phyloP scores from a whole-genome alignment of 2,797 vertebrate genomes.

The Lepus oiostolus region DNA sequence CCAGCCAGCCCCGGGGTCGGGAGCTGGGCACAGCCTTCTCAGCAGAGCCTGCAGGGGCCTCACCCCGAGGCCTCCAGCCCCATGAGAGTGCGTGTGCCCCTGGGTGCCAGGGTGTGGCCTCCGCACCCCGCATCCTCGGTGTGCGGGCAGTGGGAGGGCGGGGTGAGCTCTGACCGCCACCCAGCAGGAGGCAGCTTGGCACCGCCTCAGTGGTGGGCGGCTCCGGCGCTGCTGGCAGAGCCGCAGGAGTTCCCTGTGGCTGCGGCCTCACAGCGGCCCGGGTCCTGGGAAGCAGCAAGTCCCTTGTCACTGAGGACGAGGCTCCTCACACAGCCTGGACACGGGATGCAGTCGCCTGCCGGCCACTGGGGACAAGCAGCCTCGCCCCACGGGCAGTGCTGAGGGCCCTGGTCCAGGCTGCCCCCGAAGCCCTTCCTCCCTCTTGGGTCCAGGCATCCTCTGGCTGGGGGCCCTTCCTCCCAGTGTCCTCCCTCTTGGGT shows the following conservation, averaged over 20 bases:
- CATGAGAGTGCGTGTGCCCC: accelerated
- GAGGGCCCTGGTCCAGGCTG: too few species aligned
- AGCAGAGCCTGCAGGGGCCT: accelerated
- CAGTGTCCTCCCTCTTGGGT: neutral
- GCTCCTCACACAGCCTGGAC: too few species aligned
- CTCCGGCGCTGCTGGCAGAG: too few species aligned
- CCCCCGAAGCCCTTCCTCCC: neutral
- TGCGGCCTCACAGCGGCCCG: neutral
- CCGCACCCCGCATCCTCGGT: neutral
- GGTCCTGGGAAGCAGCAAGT: neutral
- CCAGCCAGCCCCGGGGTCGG: neutral
- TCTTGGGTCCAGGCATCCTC: too few species aligned
- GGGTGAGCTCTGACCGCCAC: neutral
- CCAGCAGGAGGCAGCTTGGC: too few species aligned
- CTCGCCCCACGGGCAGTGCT: neutral
- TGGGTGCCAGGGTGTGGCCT: neutral
- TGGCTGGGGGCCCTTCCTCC: too few species aligned
- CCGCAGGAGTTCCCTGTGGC: neutral
- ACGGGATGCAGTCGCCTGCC: neutral
- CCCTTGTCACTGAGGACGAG: neutral
- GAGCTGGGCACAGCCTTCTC: too few species aligned
- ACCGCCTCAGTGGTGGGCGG: too few species aligned
- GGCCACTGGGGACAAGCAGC: neutral
- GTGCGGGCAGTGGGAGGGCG: neutral
- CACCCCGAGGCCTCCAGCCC: too few species aligned